Evolutionary conservation across 1,140 invertebrate species (phyloP), one percentile per base, ranked within the genome.

Genomic region (Bursaphelenchus mucronatus): DNA sequence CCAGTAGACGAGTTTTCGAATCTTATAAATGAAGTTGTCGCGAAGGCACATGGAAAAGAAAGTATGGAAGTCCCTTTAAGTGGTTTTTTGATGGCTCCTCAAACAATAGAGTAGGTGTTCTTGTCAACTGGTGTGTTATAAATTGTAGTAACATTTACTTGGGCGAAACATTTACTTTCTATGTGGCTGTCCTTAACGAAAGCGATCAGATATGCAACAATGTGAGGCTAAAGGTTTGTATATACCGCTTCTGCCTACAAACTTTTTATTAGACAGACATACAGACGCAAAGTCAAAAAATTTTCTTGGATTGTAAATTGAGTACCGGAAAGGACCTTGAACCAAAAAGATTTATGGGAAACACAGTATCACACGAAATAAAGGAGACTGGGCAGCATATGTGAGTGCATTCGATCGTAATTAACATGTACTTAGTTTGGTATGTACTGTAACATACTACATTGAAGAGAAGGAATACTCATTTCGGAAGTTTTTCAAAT

Each of bases 321-420:
- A 82, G 87, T 41, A 80, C 83, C 15, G 68, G 82, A 3, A 85
- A 87, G 51, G 82, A 85, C 64, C 83, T 96, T 39, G 83, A 86
- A 61, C 88, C 90, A n/a, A 88, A 90, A 76, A 87, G 89, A 76
- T 94, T 90, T 19, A 86, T 96, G 13, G 92, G 94, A 84, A 88
- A 94, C 84, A 89, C 97, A 15, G 93, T 97, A 79, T 89, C 92
- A 80, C 92, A 97, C 85, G 94, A 97, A 87, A 92, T 97, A 6
- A 97, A 95, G 84, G 94, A 97, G 86, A 88, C 94, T 74, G 94
- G 93, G 41, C 92, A 90, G 51, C 94, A 97, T 78, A 94, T 97
- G 88, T 92, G 85, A 84, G 86, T 79, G 65, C n/a, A 68, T 45
- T 61, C 11, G 8, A 75, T 8, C 40, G 43, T 63, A 53, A 30